Percentiles rank a stretch among this genome's conserved stretches.
These are phyloP conservation scores for Saccostrea echinata DNA, from an alignment of 1,140 invertebrate genomes.

Conservation along the genomic window DNA sequence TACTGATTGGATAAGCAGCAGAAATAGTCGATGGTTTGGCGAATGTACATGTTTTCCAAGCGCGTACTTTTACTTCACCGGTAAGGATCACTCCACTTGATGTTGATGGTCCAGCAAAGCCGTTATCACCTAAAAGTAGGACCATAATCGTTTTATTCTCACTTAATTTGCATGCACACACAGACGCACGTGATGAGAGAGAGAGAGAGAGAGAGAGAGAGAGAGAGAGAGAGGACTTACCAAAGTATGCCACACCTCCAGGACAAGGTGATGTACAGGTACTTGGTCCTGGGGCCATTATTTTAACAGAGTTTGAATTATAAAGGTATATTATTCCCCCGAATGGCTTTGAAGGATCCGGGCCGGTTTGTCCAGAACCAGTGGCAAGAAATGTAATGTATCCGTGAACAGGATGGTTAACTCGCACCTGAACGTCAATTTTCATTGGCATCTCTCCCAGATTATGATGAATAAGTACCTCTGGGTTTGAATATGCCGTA, in stretches of 20 bases:
- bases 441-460: constrained; percentile 52
- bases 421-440: constrained; percentile 49
- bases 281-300: constrained; percentile 51
- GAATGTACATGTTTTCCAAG: constrained; percentile 53
- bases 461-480: constrained; percentile 44
- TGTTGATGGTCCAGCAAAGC: not conserved
- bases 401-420: constrained; percentile 9
- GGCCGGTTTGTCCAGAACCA: constrained; percentile 44
- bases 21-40: constrained; percentile 46
- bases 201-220: not conserved
- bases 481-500: constrained; percentile 40
- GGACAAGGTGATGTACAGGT: constrained; percentile 27
- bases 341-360: not conserved
- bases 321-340: constrained; percentile 56
- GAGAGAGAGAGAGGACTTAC: not conserved
- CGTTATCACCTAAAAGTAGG: not conserved
- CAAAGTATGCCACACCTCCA: constrained; percentile 51
- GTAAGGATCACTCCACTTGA: constrained; percentile 15
- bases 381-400: constrained; percentile 42
- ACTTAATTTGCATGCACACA: not conserved
- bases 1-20: not conserved
- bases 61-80: constrained; percentile 41
- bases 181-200: not conserved
- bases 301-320: constrained; percentile 40
- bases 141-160: not conserved